These are phyloP conservation scores for Eunapius fragilis DNA, from an alignment of 37 sponge, comb jelly and placozoan species.

Conservation along the genomic window DNA sequence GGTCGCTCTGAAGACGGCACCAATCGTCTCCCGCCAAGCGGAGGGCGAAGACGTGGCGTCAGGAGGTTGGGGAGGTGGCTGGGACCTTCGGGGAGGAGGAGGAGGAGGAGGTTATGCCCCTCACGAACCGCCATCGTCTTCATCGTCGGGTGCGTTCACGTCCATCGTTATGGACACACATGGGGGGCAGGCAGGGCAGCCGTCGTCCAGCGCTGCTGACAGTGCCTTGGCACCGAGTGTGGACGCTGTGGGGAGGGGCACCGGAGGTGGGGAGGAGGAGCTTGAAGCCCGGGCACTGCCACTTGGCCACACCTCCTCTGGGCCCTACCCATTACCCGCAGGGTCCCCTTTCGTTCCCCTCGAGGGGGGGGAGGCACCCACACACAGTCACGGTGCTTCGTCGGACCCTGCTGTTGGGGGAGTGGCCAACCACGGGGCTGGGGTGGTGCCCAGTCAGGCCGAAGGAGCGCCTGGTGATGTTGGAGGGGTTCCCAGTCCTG, in stretches of 20 bases:
- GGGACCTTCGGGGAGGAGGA: no score
- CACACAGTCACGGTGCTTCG: background rate
- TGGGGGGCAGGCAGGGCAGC: background rate
- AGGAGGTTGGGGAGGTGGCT: background rate
- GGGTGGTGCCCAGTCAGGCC: background rate
- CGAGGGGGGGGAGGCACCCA: background rate
- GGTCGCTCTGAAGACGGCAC: background rate
- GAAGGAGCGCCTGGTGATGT: background rate
- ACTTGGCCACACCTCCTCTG: background rate
- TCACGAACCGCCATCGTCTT: no score
- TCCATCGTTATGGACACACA: background rate
- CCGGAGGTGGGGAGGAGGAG: no score
- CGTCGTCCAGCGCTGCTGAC: background rate
- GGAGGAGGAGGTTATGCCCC: no score
- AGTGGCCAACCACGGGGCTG: background rate
- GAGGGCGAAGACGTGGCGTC: background rate
- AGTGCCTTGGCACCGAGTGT: no score
- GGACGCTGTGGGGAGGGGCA: no score
- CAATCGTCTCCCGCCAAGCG: background rate
- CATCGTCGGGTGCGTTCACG: background rate
- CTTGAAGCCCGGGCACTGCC: no score
- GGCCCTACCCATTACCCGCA: background rate
- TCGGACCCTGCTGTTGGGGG: background rate
- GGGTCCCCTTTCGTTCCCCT: background rate
- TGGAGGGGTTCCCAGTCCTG: background rate